Conservation (phyloP, 1,140 invertebrate genomes). For the Aphis craccivora region DNA sequence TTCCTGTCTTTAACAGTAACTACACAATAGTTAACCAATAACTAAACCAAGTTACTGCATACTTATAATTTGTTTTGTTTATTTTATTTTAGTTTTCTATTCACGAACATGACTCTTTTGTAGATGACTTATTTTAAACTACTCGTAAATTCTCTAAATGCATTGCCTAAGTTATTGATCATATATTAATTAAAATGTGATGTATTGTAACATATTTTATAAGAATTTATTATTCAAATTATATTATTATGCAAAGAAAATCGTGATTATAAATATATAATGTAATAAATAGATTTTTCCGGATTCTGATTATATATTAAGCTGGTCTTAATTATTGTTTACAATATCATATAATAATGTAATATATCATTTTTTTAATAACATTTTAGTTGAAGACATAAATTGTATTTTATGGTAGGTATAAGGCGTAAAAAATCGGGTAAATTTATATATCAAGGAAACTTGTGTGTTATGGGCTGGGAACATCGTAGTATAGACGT, state of each 20-base stretch:
- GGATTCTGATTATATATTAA: not conserved
- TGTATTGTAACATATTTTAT: too few species aligned
- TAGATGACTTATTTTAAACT: too few species aligned
- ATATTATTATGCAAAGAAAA: too few species aligned
- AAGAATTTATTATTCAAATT: too few species aligned
- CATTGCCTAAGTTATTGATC: not conserved
- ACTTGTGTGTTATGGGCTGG: not conserved
- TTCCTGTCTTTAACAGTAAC: not conserved
- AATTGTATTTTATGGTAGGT: not conserved
- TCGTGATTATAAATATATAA: too few species aligned
- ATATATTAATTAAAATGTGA: not conserved
- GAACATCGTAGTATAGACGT: not conserved
- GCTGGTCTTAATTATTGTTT: not conserved
- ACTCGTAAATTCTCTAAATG: not conserved
- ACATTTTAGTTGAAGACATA: not conserved
- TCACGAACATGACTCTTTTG: too few species aligned
- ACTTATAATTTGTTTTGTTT: not conserved
- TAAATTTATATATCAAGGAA: not conserved
- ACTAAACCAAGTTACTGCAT: not conserved
- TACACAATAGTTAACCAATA: too few species aligned
- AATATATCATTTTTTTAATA: not conserved
- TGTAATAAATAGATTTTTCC: not conserved
- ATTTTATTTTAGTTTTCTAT: not conserved
- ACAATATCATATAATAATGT: not conserved
- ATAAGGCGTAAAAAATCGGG: not conserved